These are phyloP conservation scores for Aphelocoma californica DNA, from an alignment of 2,797 vertebrate genomes.

Conservation along the genomic window DNA sequence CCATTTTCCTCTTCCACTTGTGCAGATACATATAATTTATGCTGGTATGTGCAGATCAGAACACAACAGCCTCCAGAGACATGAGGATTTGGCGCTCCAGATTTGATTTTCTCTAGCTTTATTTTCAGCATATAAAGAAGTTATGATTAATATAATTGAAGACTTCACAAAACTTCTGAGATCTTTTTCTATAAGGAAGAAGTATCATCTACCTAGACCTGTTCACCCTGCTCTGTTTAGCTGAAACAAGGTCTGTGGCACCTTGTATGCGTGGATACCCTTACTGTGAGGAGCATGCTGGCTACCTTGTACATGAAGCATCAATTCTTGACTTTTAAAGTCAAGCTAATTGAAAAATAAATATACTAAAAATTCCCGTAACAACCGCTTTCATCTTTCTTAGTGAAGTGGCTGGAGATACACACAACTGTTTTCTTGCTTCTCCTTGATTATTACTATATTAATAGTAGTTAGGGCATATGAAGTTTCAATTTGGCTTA, in stretches of 20 bases:
- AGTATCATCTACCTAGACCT: neutral
- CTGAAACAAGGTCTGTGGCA: neutral
- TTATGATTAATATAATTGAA: neutral
- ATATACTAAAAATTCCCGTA: neutral
- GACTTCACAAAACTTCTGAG: neutral
- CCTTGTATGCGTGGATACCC: neutral
- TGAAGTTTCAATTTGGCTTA: neutral
- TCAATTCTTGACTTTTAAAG: neutral
- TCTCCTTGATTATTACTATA: neutral
- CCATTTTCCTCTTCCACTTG: neutral
- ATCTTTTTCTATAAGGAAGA: neutral
- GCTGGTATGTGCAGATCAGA: neutral
- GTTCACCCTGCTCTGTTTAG: neutral
- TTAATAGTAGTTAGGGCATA: neutral
- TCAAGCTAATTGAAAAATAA: neutral
- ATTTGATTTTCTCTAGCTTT: neutral
- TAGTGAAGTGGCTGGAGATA: neutral
- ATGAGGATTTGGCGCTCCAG: rapidly evolving
- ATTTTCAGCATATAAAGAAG: neutral
- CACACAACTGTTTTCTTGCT: neutral
- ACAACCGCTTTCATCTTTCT: neutral
- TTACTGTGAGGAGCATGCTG: neutral
- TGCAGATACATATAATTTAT: neutral
- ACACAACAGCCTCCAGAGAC: neutral
- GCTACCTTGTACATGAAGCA: neutral